A percentile compares a stretch with the other conserved stretches of the same genome.
Conservation (phyloP, 2,113 vertebrate genomes). For the Urocolius indicus region DNA sequence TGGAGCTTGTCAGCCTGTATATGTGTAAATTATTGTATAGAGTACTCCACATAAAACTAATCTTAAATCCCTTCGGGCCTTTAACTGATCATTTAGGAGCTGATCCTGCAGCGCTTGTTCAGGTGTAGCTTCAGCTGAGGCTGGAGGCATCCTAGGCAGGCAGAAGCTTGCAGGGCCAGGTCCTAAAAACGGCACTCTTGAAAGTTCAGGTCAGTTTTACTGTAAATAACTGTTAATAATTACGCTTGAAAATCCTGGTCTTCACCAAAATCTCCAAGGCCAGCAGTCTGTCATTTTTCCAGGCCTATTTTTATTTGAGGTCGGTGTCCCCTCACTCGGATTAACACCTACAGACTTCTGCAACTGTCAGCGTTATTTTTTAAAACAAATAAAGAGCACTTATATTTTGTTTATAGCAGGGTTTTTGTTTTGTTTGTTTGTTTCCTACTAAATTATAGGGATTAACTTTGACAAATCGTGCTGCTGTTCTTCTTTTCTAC, state of each 20-base stretch:
- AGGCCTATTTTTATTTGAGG: slow-evolving; percentile 52
- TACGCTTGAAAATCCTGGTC: slow-evolving; percentile 68
- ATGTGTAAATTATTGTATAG: slow-evolving; percentile 84
- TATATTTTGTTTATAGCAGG: slow-evolving; percentile 83
- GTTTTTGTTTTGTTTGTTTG: background rate
- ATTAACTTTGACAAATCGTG: slow-evolving; percentile 82
- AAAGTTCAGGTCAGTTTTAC: slow-evolving; percentile 40
- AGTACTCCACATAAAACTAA: slow-evolving; percentile 35
- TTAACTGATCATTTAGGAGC: slow-evolving; percentile 49
- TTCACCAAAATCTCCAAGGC: slow-evolving; percentile 50
- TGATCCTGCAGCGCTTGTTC: slow-evolving; percentile 27
- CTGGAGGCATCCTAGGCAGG: background rate
- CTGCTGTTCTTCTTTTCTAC: slow-evolving; percentile 82
- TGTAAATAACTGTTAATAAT: slow-evolving; percentile 40
- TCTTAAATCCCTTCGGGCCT: slow-evolving; percentile 45
- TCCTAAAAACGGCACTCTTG: slow-evolving; percentile 34
- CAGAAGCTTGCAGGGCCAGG: slow-evolving; percentile 10
- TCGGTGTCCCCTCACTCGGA: slow-evolving; percentile 38
- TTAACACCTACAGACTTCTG: slow-evolving; percentile 65
- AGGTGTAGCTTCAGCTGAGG: background rate
- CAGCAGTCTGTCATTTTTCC: slow-evolving; percentile 35
- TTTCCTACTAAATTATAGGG: slow-evolving; percentile 82
- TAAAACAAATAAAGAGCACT: slow-evolving; percentile 82
- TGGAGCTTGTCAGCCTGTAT: slow-evolving; percentile 93
- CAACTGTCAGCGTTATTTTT: slow-evolving; percentile 72